Evolutionary conservation across 2,888 invertebrate genomes (phyloP), one percentile per base, ranked within the genome.

Genomic region (Caenorhabditis japonica): DNA sequence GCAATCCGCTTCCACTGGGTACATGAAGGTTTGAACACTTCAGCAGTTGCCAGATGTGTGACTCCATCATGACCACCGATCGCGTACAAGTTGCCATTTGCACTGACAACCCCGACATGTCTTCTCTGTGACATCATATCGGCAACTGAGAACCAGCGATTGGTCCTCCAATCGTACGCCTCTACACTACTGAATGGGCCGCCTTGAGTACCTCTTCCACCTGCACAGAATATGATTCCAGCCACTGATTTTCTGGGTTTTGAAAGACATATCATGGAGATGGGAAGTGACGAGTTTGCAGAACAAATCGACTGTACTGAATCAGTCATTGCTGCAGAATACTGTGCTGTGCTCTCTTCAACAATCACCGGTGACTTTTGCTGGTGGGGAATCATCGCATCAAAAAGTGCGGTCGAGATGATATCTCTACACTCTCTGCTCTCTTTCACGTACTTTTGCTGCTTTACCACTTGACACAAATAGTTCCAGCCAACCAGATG

Each of bases 1-100:
- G 73, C 55, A 2, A 56, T 80, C 47, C 60, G 34, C 30, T 56
- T 52, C 80, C 80, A 80, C 3, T 46, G 44, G 5, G 59, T 72
- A 0, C 10, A 56, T n/a, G 53, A 43, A 46, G 71, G 76, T 2
- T 58, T 53, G 60, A 76, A 77, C 1, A 70, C 69, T 62, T 90
- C 90, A 7, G 89, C 90, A 60, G 88, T 88, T 44, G 86, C 87
- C 68, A 90, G 82, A 83, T 90, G 90, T 43, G 88, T 87, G n/a
- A 80, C 82, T 3, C 90, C 90, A 82, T 90, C 89, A 81, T 90
- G 90, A 2, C 90, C 90, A n/a, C 90, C 90, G 46, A 90, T 89
- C 10, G 90, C 90, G 83, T 89, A 85, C 58, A 84, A 52, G 76
- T 81, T 79, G 85, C 89, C 89, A 62, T 87, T 83, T 5, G 88